Conservation (phyloP, 2,888 invertebrate species). For the Polyommatus iphigenia region DNA sequence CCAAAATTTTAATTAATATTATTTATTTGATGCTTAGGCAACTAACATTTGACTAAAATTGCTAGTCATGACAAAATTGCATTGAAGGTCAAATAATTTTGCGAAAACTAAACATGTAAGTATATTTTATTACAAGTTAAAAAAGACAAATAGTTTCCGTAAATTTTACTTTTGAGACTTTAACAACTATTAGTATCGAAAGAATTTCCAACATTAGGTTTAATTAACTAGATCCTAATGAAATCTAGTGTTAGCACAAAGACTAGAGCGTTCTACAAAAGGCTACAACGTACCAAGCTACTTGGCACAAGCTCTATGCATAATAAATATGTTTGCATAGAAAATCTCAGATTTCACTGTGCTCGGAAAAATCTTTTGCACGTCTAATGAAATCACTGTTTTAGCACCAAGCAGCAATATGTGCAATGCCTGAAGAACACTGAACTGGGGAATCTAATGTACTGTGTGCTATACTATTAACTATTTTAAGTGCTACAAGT, state of each 20-base stretch:
- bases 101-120: too few species aligned
- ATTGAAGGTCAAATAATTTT: too few species aligned
- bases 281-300: background rate
- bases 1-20: too few species aligned
- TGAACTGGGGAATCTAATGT: too few species aligned
- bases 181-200: background rate
- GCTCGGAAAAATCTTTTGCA: conserved; percentile 2
- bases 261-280: conserved; percentile 15
- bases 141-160: too few species aligned
- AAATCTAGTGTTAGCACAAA: background rate
- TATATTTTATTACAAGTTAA: too few species aligned
- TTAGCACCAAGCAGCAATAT: background rate
- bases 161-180: too few species aligned
- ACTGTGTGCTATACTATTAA: too few species aligned
- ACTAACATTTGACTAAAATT: too few species aligned
- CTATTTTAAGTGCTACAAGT: too few species aligned
- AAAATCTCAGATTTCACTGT: conserved; percentile 23
- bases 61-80: too few species aligned
- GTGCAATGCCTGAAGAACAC: background rate
- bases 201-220: background rate
- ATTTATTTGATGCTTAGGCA: too few species aligned
- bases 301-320: conserved; percentile 12
- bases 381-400: background rate
- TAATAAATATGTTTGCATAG: conserved; percentile 28
- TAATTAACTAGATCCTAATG: background rate